A percentile compares a stretch with the other conserved stretches of the same genome.
These are phyloP conservation scores for Zaprionus inermis DNA, from an alignment of 1,140 invertebrate species.

Conservation along the genomic window DNA sequence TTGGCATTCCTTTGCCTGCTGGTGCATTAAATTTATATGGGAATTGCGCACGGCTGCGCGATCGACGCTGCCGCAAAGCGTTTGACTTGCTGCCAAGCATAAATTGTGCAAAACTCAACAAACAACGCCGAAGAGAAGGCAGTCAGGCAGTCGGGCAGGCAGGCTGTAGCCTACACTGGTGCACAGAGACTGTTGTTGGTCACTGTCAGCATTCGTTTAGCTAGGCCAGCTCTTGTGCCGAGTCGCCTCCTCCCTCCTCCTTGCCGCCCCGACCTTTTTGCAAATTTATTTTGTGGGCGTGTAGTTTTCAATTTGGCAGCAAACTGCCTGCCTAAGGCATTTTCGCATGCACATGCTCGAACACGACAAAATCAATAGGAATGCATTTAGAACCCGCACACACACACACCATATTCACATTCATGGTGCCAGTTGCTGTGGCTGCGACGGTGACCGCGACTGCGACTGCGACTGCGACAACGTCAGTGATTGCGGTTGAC, in stretches of 20 bases:
- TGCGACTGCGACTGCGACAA: not conserved
- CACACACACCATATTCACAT: not conserved
- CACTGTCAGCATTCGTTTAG: conserved; percentile 56
- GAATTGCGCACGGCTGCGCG: conserved; percentile 69
- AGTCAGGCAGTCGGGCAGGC: not conserved
- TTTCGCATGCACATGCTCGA: not conserved
- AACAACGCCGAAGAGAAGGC: conserved; percentile 58
- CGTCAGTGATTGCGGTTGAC: conserved; percentile 32
- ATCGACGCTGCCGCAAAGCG: conserved; percentile 46
- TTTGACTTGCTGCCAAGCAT: conserved; percentile 82
- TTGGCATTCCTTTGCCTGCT: conserved; percentile 76
- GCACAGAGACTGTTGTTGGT: conserved; percentile 49
- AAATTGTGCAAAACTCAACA: conserved; percentile 79
- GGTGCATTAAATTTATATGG: conserved; percentile 82
- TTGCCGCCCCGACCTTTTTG: conserved; percentile 20
- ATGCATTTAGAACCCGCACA: conserved; percentile 61
- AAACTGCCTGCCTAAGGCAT: conserved; percentile 62
- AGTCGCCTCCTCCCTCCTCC: conserved; percentile 8
- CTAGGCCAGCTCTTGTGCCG: not conserved
- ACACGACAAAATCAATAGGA: conserved; percentile 69
- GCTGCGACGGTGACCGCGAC: not conserved
- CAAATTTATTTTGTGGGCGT: conserved; percentile 78
- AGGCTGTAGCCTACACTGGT: not conserved
- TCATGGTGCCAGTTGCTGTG: conserved; percentile 48
- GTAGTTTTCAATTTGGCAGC: conserved; percentile 78